Percentiles rank a stretch among this genome's conserved stretches.
Evolutionary conservation across 2,113 vertebrate genomes (phyloP).

Genomic region (Zootoca vivipara): DNA sequence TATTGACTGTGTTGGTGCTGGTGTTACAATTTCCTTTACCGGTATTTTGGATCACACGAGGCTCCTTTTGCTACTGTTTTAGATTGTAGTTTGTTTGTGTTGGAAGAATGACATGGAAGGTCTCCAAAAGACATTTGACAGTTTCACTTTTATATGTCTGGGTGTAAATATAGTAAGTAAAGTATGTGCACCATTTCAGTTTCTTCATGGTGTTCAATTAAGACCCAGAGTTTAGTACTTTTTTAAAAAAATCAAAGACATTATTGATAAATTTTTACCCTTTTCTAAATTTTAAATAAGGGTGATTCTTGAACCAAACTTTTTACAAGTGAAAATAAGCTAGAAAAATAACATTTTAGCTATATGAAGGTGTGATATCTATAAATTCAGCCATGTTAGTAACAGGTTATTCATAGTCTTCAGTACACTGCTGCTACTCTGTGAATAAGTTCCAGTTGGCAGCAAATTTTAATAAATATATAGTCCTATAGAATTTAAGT

Average conservation of each 20-base stretch:
- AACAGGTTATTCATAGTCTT: conserved; percentile 30
- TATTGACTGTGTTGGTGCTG: conserved; percentile 5
- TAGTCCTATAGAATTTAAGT: neutral
- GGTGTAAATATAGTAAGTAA: conserved; percentile 1
- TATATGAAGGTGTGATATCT: conserved; percentile 55
- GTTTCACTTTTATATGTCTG: conserved; percentile 19
- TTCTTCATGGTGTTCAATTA: neutral
- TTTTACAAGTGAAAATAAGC: conserved; percentile 18
- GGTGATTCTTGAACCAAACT: neutral
- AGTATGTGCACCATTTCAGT: neutral
- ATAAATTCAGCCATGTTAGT: conserved; percentile 53
- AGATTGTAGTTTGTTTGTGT: conserved; percentile 40
- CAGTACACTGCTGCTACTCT: conserved; percentile 9
- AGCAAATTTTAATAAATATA: conserved; percentile 35
- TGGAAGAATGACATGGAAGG: conserved; percentile 31
- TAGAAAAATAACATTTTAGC: conserved; percentile 26
- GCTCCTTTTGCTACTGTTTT: conserved; percentile 10
- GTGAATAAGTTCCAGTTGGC: conserved; percentile 45
- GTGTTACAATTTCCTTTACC: neutral
- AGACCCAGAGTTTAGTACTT: neutral
- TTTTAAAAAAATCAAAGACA: neutral
- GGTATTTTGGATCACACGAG: neutral
- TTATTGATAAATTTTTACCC: neutral
- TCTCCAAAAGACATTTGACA: conserved; percentile 44
- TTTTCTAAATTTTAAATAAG: neutral